Conservation (phyloP, 1,140 invertebrate genomes). For the Fopius arisanus region DNA sequence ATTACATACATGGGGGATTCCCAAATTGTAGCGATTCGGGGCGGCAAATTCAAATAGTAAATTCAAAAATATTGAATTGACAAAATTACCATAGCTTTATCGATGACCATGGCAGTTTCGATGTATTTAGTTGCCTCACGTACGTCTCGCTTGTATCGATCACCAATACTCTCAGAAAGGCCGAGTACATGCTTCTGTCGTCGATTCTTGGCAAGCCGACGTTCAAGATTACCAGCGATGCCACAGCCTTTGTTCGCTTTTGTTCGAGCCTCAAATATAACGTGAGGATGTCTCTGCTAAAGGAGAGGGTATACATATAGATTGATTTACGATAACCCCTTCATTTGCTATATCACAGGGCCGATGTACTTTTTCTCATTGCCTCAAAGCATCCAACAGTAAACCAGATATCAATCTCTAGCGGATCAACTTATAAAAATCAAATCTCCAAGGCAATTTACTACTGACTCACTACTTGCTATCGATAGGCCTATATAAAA, state of each 20-base stretch:
- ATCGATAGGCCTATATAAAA: no score
- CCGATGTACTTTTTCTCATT: slow-evolving; percentile 16
- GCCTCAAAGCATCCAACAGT: background rate
- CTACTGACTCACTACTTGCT: no score
- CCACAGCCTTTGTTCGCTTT: slow-evolving; percentile 89
- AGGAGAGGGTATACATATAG: slow-evolving; percentile 69
- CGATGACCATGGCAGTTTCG: slow-evolving; percentile 89
- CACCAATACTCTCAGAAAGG: slow-evolving; percentile 62
- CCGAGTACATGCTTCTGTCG: slow-evolving; percentile 72
- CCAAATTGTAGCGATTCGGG: no score
- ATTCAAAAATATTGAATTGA: background rate
- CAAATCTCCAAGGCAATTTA: no score
- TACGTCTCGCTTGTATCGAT: slow-evolving; percentile 77
- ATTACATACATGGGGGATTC: no score
- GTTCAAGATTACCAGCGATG: slow-evolving; percentile 80
- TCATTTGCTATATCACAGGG: background rate
- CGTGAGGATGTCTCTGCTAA: slow-evolving; percentile 94
- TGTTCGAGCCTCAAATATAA: slow-evolving; percentile 90
- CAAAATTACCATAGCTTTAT: slow-evolving; percentile 82
- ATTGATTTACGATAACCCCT: slow-evolving; percentile 37
- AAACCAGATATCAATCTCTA: no score
- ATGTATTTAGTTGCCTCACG: slow-evolving; percentile 90
- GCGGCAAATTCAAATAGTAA: no score
- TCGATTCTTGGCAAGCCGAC: slow-evolving; percentile 70
- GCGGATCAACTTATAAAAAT: no score